These are phyloP conservation scores for Leptestheria dahalacensis DNA, from an alignment of 1,140 invertebrate species.

Conservation along the genomic window DNA sequence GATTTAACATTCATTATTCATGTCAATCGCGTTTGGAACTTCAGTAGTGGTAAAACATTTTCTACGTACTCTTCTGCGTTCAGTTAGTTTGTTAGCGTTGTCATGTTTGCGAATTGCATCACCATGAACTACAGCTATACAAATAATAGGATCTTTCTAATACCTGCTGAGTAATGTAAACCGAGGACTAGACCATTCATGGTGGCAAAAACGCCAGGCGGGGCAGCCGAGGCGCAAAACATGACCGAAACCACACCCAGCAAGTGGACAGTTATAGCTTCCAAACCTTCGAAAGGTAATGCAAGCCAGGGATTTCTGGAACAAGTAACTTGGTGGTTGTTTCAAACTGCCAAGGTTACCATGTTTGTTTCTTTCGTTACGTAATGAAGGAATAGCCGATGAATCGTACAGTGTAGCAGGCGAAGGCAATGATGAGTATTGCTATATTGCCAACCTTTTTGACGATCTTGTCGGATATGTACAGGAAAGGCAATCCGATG, in stretches of 20 bases:
- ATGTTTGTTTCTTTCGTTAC: too few relatives aligned
- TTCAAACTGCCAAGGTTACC: too few relatives aligned
- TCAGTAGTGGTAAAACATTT: too few relatives aligned
- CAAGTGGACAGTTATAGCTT: conserved; percentile 66
- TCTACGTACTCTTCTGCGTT: too few relatives aligned
- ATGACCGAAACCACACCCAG: conserved; percentile 76
- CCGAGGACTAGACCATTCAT: conserved; percentile 64
- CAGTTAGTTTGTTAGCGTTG: too few relatives aligned
- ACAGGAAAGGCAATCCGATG: conserved; percentile 62
- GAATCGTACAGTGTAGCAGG: conserved; percentile 41
- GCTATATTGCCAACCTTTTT: conserved; percentile 61
- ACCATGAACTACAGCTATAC: too few relatives aligned
- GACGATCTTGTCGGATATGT: conserved; percentile 61
- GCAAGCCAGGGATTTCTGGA: conserved; percentile 67
- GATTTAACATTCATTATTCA: conserved; percentile 1
- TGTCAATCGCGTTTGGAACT: neutral
- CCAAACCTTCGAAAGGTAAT: conserved; percentile 69
- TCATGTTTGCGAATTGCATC: too few relatives aligned
- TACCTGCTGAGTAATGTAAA: conserved; percentile 65
- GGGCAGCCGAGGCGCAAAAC: conserved; percentile 64
- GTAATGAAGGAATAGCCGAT: neutral
- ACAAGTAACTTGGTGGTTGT: too few relatives aligned
- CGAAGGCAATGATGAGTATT: conserved; percentile 62
- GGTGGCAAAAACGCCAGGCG: conserved; percentile 62
- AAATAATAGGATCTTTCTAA: too few relatives aligned